Base-by-base conservation (phyloP, 2,797 vertebrate species). In the Neosilurus mollespiculum region DNA sequence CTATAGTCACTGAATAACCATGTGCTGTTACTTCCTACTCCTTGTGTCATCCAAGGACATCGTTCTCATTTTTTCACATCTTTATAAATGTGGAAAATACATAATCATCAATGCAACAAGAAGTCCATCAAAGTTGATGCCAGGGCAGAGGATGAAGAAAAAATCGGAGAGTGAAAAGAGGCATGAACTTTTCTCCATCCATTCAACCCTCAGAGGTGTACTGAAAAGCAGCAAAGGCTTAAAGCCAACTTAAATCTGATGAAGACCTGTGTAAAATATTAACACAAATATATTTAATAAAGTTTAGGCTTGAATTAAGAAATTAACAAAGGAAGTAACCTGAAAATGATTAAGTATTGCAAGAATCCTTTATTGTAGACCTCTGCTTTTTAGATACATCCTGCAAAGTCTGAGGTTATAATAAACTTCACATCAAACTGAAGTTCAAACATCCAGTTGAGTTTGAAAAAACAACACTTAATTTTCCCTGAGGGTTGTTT, bases 171-270 rank as follows among this genome's bases (percentile, higher is more conserved):
- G 76, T 81, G 77, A 87, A 88, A 88, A 89, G 89, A 91, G 93
- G 90, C 93, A 94, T 94, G 93, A 93, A 91, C 93, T 92, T 79
- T 93, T 92, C 86, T 91, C 88, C 87, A 24, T 10, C 61, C 72
- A 54, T 67, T 77, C 9, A 61, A 49, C 62, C 61, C 72, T 43
- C 10, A 80, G 20, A 66, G 34, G 56, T 84, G 69, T 65, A 75
- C 69, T 78, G 89, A 87, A 84, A 71, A 69, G 58, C 78, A 84
- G 85, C 22, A 34, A 77, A 80, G 53, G 37, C 72, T 81, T n/a
- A 49, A 75, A 54, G 20, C 53, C 9, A 71, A 70, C 16, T 14
- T 7, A 24, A 59, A 18, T n/a, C 9, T 4, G 43, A n/a, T 43
- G 8, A 78, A 62, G 22, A 3, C 34, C 37, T 12, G 12, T 24